Percentiles rank a stretch among this genome's conserved stretches.
Conservation (phyloP, 2,797 vertebrate species). For the Zenarchopterus dispar region DNA sequence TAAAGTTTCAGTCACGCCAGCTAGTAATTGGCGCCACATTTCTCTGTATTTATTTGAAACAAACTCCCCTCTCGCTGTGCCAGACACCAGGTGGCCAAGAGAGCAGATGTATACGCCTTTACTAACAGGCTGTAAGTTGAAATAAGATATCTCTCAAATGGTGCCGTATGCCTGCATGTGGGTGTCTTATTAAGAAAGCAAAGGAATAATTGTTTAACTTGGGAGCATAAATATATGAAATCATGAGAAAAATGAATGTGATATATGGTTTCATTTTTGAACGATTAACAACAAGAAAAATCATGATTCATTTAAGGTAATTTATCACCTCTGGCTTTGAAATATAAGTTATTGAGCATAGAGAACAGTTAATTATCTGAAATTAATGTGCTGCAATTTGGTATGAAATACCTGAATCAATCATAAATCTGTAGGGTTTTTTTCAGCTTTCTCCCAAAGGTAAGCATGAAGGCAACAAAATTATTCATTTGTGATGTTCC, state of each 20-base stretch:
- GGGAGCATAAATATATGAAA: background rate
- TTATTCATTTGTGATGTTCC: constrained; percentile 49
- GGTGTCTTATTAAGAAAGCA: constrained; percentile 23
- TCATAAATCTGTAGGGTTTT: constrained; percentile 21
- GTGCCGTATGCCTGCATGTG: constrained; percentile 10
- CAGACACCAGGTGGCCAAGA: constrained; percentile 35
- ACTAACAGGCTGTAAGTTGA: constrained; percentile 35
- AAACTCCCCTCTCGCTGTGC: constrained; percentile 45
- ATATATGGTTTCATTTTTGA: constrained; percentile 23
- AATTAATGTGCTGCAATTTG: constrained; percentile 40
- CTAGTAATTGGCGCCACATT: constrained; percentile 43
- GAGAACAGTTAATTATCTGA: constrained; percentile 35
- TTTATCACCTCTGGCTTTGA: constrained; percentile 28
- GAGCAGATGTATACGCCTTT: constrained; percentile 35
- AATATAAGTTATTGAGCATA: constrained; percentile 13
- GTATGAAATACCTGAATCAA: constrained; percentile 25
- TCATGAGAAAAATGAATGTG: constrained; percentile 1
- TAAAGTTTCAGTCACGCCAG: constrained; percentile 37
- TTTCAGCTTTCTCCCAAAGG: constrained; percentile 10
- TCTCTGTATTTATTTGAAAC: constrained; percentile 34
- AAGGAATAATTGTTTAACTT: constrained; percentile 22
- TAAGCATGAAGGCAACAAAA: constrained; percentile 35
- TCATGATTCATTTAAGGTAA: constrained; percentile 9
- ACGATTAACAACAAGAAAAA: constrained; percentile 6
- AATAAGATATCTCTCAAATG: constrained; percentile 18